These are phyloP conservation scores for Hirtodrosophila alboralis DNA, from an alignment of 2,888 invertebrate species.

Conservation along the genomic window DNA sequence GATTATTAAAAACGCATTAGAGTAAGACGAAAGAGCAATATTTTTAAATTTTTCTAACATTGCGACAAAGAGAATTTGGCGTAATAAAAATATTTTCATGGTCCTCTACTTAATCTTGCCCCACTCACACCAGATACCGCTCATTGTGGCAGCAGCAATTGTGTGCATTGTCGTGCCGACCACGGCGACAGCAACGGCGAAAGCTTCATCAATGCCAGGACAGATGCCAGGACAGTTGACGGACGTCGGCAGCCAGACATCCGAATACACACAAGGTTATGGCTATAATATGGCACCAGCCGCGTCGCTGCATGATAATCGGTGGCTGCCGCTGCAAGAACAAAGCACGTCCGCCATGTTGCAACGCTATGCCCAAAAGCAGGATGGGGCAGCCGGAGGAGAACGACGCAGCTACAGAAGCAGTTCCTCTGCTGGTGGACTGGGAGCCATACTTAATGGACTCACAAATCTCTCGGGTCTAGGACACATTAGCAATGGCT, in stretches of 20 bases:
- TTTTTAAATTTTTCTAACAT: conserved; percentile 28
- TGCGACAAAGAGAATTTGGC: conserved; percentile 20
- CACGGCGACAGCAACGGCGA: conserved; percentile 29
- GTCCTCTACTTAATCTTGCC: conserved; percentile 1
- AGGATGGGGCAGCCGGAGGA: conserved; percentile 28
- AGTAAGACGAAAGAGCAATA: conserved; percentile 1
- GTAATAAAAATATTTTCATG: conserved; percentile 37
- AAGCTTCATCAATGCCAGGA: conserved; percentile 43
- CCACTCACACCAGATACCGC: conserved; percentile 62
- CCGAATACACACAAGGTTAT: conserved; percentile 41
- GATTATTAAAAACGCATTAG: conserved; percentile 52
- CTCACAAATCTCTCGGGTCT: conserved; percentile 74
- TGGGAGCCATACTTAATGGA: conserved; percentile 71
- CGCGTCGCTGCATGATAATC: conserved; percentile 64
- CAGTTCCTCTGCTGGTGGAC: conserved; percentile 41
- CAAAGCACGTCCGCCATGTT: conserved; percentile 28
- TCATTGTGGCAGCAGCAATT: conserved; percentile 69
- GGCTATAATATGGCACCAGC: conserved; percentile 60
- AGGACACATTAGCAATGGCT: conserved; percentile 78
- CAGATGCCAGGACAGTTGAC: conserved; percentile 19
- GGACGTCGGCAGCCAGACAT: conserved; percentile 41
- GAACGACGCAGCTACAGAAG: conserved; percentile 56
- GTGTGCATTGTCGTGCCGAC: conserved; percentile 53
- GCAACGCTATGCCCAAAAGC: conserved; percentile 44
- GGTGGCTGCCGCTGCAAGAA: conserved; percentile 60